Evolutionary conservation across 2,888 invertebrate genomes (phyloP), one percentile per base, ranked within the genome.

Genomic region (Harpagoxenus sublaevis): DNA sequence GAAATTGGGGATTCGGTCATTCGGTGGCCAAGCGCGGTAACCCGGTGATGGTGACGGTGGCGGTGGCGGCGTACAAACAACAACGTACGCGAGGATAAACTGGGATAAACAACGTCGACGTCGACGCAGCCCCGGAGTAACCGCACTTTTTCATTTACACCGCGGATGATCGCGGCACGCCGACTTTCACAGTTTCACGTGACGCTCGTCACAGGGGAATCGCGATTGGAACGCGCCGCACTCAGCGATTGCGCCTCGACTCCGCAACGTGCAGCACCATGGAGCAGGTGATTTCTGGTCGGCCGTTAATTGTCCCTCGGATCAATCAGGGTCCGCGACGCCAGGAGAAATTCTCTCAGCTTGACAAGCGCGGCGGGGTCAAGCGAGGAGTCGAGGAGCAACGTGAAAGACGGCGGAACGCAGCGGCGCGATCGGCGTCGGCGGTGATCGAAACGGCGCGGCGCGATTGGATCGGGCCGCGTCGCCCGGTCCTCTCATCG

Each of bases 161-260:
- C 23, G 23, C 23, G 23, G 23, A 23, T 23, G 23, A 23, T 62
- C n/a, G n/a, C 62, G n/a, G 18, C 23, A 12, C 5, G 12, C 12
- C 18, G 31, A 31, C 15, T 62, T 62, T 74, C 74, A 74, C 62
- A 31, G 8, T 62, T 74, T 74, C 74, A 74, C 62, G 62, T 74
- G 74, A 74, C 60, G 60, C 31, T 62, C 31, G 12, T 62, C 63
- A n/a, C 18, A 15, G 57, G 15, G 5, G 28, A 51, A 31, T 39
- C 23, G 55, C 28, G 10, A 45, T 10, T 42, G 66, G 31, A 28
- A 57, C 28, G 28, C 57, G 73, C 57, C 28, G 9, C 18, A 28
- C 31, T 18, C 31, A 4, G 48, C 66, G 42, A 23, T 65, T 23
- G 12, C 23, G 23, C 15, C 2, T 35, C 35, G 45, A 4, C 15